Base-by-base conservation (phyloP, 2,797 vertebrate genomes). In the Hippopotamyrus pictus region DNA sequence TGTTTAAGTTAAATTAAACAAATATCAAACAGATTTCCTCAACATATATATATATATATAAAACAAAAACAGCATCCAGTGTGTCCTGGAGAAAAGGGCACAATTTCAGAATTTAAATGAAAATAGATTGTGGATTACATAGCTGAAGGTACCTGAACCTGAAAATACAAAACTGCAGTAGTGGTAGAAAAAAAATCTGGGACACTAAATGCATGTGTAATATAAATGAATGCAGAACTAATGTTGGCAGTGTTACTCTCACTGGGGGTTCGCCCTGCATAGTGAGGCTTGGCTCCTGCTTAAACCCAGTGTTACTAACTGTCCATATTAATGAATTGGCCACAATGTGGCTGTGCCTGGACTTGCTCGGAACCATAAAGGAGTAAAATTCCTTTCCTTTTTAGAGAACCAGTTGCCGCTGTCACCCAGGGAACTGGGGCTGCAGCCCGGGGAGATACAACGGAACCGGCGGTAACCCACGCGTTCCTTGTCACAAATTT, bases 181-280 rank as follows among this genome's bases (percentile, higher is more conserved):
- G 29, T 57, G 86, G 29, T 41, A 5, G 29, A 17, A 46, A 46
- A 50, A 51, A 33, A 86, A 86, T 54, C 12, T 86, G 84, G 84
- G 84, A 19, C 37, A 59, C 86, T 87, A 87, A 87, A 54, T 57
- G 86, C 25, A 33, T 59, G 86, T 87, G 86, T 59, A 41, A 87
- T 57, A 87, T 87, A 87, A 87, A 87, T 87, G 53, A 87, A 87
- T 87, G 86, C 86, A 87, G 53, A 59, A 86, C 50, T 86, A 86
- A 86, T 86, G 53, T 41, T 87, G 86, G 86, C 86, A 59, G 53
- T 87, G 86, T n/a, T 44, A 1, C 53, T 87, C 86, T 87, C 53
- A 11, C 53, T 87, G 33, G 86, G 86, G 86, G 86, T 57, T 41
- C 33, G 9, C 9, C 11, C 82, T 85, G 48, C 82, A 85, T 87